phyloP scores from a whole-genome alignment of 2,888 invertebrate species.

The Temnothorax unifasciatus region DNA sequence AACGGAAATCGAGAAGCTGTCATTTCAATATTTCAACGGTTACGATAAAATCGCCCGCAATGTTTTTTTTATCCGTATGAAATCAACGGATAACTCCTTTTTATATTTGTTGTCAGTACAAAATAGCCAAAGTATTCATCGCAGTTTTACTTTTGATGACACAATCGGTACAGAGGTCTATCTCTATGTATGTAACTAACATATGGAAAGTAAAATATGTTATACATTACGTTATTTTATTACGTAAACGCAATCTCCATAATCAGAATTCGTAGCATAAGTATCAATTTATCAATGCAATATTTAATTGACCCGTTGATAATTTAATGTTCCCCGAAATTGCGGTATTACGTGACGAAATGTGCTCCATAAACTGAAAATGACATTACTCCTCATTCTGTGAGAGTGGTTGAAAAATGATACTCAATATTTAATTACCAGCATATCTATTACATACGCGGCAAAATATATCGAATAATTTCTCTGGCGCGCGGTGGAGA shows the following conservation, averaged over 20 bases:
- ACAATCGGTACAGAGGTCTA: neutral
- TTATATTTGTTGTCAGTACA: neutral
- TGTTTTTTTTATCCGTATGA: conserved; percentile 4
- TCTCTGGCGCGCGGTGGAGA: neutral
- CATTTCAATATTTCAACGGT: conserved; percentile 38
- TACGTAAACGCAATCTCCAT: neutral
- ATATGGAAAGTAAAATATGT: neutral
- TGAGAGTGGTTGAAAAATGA: conserved; percentile 16
- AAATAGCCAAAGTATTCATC: neutral
- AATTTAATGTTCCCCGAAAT: conserved; percentile 13
- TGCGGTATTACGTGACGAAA: neutral
- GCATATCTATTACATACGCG: conserved; percentile 1
- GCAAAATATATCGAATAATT: conserved; percentile 31
- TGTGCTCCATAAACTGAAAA: conserved; percentile 9
- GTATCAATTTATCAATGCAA: conserved; percentile 4
- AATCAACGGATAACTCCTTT: neutral
- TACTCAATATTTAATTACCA: conserved; percentile 31
- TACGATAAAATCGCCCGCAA: conserved; percentile 14
- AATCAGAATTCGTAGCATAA: conserved; percentile 2
- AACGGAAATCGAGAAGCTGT: conserved; percentile 41
- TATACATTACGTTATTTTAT: neutral
- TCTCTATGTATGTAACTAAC: neutral
- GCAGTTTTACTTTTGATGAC: neutral
- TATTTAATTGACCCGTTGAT: conserved; percentile 24
- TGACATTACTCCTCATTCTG: conserved; percentile 2